phyloP scores from a whole-genome alignment of 2,888 invertebrate genomes.

The Lepidocyrtinus sp. region DNA sequence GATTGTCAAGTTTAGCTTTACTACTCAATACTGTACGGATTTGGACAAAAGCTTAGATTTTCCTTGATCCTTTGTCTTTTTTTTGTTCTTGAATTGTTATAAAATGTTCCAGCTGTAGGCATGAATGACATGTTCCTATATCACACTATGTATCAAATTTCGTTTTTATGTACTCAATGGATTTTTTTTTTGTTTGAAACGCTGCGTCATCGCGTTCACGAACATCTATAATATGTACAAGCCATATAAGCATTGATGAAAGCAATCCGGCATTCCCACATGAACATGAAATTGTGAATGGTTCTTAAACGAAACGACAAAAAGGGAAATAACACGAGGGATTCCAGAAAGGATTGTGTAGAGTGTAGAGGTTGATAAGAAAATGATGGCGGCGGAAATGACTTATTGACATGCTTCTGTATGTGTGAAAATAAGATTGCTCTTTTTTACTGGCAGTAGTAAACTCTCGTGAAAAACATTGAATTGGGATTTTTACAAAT shows the following conservation, averaged over 20 bases:
- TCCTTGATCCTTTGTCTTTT: not conserved
- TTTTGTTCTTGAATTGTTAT: not conserved
- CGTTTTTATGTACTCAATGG: not conserved
- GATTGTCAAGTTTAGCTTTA: constrained; percentile 9
- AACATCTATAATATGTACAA: not conserved
- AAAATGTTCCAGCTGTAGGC: not conserved
- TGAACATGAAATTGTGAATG: not conserved
- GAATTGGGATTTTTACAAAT: not conserved
- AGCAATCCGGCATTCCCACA: constrained; percentile 13
- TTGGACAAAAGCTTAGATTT: constrained; percentile 18
- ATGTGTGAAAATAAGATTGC: constrained; percentile 20
- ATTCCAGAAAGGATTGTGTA: not conserved
- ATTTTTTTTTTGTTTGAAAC: not conserved
- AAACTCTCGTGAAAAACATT: constrained; percentile 8
- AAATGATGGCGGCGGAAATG: constrained; percentile 23
- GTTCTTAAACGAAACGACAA: too few relatives aligned
- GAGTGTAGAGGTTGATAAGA: constrained; percentile 8
- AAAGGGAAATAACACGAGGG: not conserved
- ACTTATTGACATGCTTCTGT: constrained; percentile 38
- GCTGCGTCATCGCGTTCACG: not conserved
- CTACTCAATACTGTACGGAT: constrained; percentile 1
- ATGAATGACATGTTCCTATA: not conserved
- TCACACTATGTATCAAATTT: not conserved
- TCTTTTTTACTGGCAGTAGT: constrained; percentile 7
- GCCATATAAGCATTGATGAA: not conserved